These are phyloP conservation scores for Artibeus lituratus DNA, from an alignment of 2,797 vertebrate genomes.

Conservation along the genomic window DNA sequence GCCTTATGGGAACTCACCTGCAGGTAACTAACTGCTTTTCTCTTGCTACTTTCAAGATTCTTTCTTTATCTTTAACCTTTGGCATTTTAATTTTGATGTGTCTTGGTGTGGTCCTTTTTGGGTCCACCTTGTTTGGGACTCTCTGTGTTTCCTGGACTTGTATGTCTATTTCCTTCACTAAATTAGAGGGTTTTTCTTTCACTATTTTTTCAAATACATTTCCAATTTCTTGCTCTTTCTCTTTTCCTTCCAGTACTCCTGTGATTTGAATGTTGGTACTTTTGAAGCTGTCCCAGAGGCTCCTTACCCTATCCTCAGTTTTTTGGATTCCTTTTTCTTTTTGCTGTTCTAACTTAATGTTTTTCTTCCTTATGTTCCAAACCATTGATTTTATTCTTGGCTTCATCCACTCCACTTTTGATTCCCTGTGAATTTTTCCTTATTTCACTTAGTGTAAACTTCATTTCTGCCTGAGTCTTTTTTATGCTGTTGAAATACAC, in stretches of 20 bases:
- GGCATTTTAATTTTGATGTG: neutral
- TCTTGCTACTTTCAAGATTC: neutral
- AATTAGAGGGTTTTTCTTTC: neutral
- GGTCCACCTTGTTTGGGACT: neutral
- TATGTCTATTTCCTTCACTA: neutral
- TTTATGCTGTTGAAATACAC: too few species aligned
- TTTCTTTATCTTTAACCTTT: neutral
- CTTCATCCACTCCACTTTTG: neutral
- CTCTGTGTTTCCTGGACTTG: too few species aligned
- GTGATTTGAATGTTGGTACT: neutral
- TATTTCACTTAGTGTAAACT: neutral
- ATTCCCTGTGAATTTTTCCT: neutral
- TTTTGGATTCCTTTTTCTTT: neutral
- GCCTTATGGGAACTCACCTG: neutral
- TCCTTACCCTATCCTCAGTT: neutral
- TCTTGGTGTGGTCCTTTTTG: neutral
- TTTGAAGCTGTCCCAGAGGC: neutral
- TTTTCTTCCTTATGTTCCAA: neutral
- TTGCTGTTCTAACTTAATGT: neutral
- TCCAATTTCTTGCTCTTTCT: neutral
- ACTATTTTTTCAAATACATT: neutral
- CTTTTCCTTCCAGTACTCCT: neutral
- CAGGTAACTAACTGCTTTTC: neutral
- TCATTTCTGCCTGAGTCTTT: neutral
- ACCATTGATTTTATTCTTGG: neutral